Percentiles rank a stretch among this genome's conserved stretches.
Evolutionary conservation across 2,113 vertebrate species (phyloP).

Genomic region (Tretioscincus oriximinensis): DNA sequence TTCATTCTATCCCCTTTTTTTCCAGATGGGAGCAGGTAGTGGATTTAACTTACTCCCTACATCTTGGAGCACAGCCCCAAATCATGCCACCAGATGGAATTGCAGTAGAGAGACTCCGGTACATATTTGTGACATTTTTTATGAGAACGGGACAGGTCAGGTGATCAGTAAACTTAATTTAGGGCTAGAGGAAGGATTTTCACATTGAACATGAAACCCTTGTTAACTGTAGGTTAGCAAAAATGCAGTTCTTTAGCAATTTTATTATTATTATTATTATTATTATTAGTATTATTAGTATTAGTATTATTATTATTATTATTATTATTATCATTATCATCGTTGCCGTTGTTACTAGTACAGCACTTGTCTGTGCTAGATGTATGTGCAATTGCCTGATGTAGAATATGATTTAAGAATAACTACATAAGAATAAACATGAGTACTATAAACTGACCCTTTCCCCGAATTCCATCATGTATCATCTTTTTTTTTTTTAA

Average conservation of each 20-base stretch:
- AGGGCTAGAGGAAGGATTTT: background rate
- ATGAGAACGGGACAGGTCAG: background rate
- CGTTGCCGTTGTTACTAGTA: background rate
- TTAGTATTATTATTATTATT: background rate
- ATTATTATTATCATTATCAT: too few relatives aligned
- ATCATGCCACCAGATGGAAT: slow-evolving; percentile 80
- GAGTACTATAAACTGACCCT: background rate
- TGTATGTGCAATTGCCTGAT: background rate
- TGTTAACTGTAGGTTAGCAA: too few relatives aligned
- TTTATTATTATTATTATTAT: too few relatives aligned
- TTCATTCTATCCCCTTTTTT: background rate
- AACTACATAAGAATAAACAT: background rate
- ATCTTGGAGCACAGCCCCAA: slow-evolving; percentile 83
- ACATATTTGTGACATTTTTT: slow-evolving; percentile 46
- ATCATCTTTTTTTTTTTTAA: too few relatives aligned
- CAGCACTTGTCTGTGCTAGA: background rate
- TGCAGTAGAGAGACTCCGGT: slow-evolving; percentile 90
- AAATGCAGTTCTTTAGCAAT: too few relatives aligned
- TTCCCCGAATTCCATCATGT: background rate
- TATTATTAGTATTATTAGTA: too few relatives aligned
- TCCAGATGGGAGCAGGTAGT: slow-evolving; percentile 94
- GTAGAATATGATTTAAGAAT: background rate
- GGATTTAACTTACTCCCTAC: slow-evolving; percentile 85
- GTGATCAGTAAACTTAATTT: background rate
- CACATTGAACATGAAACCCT: background rate